Evolutionary conservation across 2,888 invertebrate genomes (phyloP).

Genomic region (Heliconius aoede): DNA sequence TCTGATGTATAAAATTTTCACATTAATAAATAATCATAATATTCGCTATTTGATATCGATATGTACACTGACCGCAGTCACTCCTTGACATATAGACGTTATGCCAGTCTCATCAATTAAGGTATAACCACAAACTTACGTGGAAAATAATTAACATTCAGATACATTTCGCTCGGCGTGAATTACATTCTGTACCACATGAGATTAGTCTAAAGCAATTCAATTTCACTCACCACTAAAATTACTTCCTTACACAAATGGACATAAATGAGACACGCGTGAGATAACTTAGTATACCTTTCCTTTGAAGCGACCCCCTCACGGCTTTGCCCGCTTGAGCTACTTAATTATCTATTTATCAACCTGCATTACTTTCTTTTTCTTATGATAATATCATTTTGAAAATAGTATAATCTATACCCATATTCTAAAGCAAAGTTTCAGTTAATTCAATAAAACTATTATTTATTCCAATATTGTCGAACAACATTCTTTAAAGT

Average conservation of each 20-base stretch:
- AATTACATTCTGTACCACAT: conserved; percentile 32
- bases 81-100: conserved; percentile 8
- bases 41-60: background rate
- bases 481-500: too few species aligned
- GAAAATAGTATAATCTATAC: too few species aligned
- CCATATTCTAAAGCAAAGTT: too few species aligned
- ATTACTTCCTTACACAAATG: conserved; percentile 36
- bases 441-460: too few species aligned
- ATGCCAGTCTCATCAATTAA: conserved; percentile 15
- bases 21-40: background rate
- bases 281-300: background rate
- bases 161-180: conserved; percentile 25
- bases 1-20: too few species aligned
- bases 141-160: conserved; percentile 21
- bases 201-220: conserved; percentile 38
- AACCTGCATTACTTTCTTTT: too few species aligned
- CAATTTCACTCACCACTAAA: conserved; percentile 41
- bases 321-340: too few species aligned
- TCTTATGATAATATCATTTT: too few species aligned
- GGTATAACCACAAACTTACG: conserved; percentile 28
- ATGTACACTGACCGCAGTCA: background rate
- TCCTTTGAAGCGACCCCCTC: background rate
- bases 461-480: too few species aligned
- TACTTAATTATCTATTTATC: too few species aligned
- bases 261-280: conserved; percentile 5